Evolutionary conservation across 2,888 invertebrate species (phyloP), one percentile per base, ranked within the genome.

Genomic region (Andrena dorsata): DNA sequence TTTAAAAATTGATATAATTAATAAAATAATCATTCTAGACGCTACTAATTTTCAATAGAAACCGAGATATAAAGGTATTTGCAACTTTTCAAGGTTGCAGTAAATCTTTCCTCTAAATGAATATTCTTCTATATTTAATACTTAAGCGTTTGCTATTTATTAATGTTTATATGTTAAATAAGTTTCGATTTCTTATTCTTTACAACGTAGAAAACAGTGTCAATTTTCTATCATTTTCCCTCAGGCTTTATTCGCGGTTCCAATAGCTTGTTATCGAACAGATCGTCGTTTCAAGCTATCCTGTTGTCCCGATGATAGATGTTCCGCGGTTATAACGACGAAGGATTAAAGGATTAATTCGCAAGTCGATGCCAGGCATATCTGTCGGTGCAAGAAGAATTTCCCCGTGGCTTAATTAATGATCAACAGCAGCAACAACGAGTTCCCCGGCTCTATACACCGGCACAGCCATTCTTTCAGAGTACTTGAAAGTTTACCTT

Each of bases 351-450:
- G 73, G 82, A 82, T 87, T 84, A 84, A 81, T 84, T 64, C 73
- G 76, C 71, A 76, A 86, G 85, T 86, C 82, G 85, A 82, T 77
- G 72, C 69, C 74, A 56, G 72, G 70, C 79, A 51, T 86, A 78
- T 66, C 80, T 82, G 85, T 82, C 87, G 75, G 30, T 47, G 64
- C 80, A 86, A 88, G 88, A 86, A 86, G 72, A 80, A 68, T 70
- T 72, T 51, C 61, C 63, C 53, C 73, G 71, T 66, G 56, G 76
- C 81, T 86, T 88, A 86, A 88, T 88, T 88, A 88, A 88, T 88
- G 86, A 88, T 86, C 81, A 76, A 76, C 84, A 72, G 73, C 70
- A 66, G 20, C 30, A 75, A 76, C 80, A 80, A 68, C 82, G 70
- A 70, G 81, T 65, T 41, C 26, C 63, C 32, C 72, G 77, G 64